Conservation (phyloP, 2,888 invertebrate species). For the Glaucopsyche alexis region DNA sequence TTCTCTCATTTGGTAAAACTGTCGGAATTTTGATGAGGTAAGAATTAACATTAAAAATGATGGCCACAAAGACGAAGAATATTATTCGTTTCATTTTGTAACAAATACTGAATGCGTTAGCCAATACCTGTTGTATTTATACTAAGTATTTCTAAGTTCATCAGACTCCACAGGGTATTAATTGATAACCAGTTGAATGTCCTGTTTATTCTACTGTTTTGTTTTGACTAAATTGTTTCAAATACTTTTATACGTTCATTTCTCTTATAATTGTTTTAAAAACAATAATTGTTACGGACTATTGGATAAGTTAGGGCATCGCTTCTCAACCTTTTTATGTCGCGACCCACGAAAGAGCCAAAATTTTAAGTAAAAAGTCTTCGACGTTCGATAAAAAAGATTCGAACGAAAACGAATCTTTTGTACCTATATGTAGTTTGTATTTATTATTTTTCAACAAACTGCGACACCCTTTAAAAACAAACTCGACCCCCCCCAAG, state of each 20-base stretch:
- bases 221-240: conserved; percentile 18
- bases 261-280: conserved; percentile 32
- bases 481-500: no score
- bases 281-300: not conserved
- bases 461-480: no score
- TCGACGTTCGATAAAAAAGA: no score
- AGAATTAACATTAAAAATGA: conserved; percentile 35
- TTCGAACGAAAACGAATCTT: no score
- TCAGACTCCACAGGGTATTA: conserved; percentile 50
- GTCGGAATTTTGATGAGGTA: conserved; percentile 52
- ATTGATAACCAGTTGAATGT: conserved; percentile 58
- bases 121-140: conserved; percentile 37
- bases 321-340: no score
- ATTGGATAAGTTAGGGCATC: not conserved
- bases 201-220: conserved; percentile 39
- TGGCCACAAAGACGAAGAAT: conserved; percentile 45
- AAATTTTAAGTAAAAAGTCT: no score
- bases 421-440: no score
- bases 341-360: no score
- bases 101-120: conserved; percentile 33
- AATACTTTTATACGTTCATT: conserved; percentile 44
- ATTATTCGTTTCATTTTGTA: conserved; percentile 58
- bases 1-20: conserved; percentile 40
- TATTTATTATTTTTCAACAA: no score
- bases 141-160: conserved; percentile 38